A percentile compares a stretch with the other conserved stretches of the same genome.
Evolutionary conservation across 2,797 vertebrate species (phyloP).

Genomic region (Urocyon cinereoargenteus): DNA sequence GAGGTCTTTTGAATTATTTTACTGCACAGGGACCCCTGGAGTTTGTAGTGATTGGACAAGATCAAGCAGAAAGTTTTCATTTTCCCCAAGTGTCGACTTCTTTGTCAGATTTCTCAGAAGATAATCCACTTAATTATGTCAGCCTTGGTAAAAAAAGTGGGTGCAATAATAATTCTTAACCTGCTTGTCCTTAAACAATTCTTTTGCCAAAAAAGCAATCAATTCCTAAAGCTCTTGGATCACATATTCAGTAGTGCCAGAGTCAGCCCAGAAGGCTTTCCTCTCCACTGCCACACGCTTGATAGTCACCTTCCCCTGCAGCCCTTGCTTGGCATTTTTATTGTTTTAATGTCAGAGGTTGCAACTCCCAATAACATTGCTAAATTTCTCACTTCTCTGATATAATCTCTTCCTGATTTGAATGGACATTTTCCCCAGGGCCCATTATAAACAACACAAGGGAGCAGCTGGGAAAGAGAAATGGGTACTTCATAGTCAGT

Average conservation of each 20-base stretch:
- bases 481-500: slow-evolving; percentile 71
- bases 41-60: slow-evolving; percentile 69
- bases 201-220: slow-evolving; percentile 68
- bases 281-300: not conserved
- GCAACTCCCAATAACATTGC: slow-evolving; percentile 66
- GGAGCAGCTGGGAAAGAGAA: slow-evolving; percentile 65
- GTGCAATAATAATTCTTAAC: slow-evolving; percentile 63
- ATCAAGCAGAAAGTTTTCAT: slow-evolving; percentile 72
- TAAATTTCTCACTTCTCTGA: slow-evolving; percentile 65
- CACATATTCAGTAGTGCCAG: slow-evolving; percentile 29
- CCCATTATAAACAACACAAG: slow-evolving; percentile 71
- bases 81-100: slow-evolving; percentile 68
- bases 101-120: slow-evolving; percentile 77
- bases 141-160: slow-evolving; percentile 62
- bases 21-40: slow-evolving; percentile 42
- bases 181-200: slow-evolving; percentile 56
- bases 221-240: slow-evolving; percentile 57
- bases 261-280: not conserved
- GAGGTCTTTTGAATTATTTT: slow-evolving; percentile 76
- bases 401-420: slow-evolving; percentile 59
- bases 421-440: slow-evolving; percentile 65
- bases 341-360: slow-evolving; percentile 16
- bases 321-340: slow-evolving; percentile 50
- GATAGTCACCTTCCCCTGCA: slow-evolving; percentile 29
- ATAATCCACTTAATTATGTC: slow-evolving; percentile 73